These are phyloP conservation scores for Drosophila birchii DNA, from an alignment of 2,888 invertebrate species.

Conservation along the genomic window DNA sequence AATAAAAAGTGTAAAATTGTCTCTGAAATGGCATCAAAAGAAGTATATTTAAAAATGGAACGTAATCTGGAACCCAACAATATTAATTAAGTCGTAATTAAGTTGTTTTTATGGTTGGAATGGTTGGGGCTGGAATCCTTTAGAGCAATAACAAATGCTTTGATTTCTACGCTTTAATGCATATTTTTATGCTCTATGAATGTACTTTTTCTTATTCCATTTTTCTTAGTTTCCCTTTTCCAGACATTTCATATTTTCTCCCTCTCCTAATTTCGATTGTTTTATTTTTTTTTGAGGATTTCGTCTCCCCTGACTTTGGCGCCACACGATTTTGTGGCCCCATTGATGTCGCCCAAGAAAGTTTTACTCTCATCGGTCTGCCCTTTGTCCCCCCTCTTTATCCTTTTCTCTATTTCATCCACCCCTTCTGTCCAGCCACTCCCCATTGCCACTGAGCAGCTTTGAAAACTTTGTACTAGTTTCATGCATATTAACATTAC, in stretches of 20 bases:
- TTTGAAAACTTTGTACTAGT: conserved; percentile 21
- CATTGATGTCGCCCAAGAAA: conserved; percentile 33
- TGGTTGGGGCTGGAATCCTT: too few relatives aligned
- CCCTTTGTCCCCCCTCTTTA: neutral
- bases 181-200: neutral
- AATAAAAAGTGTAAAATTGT: neutral
- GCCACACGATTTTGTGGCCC: conserved; percentile 38
- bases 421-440: neutral
- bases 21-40: neutral
- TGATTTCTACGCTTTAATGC: too few relatives aligned
- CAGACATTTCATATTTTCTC: neutral
- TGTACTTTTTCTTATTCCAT: neutral
- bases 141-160: neutral
- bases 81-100: neutral
- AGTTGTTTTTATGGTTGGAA: neutral
- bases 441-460: conserved; percentile 11
- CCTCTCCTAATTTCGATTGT: neutral
- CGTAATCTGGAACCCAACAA: neutral
- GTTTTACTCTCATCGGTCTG: conserved; percentile 28
- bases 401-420: neutral
- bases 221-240: neutral
- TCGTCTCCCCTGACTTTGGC: conserved; percentile 14
- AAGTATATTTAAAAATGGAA: neutral
- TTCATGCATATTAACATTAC: conserved; percentile 27
- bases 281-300: neutral